Conservation (phyloP, 2,113 vertebrate genomes). For the Alligator mississippiensis region DNA sequence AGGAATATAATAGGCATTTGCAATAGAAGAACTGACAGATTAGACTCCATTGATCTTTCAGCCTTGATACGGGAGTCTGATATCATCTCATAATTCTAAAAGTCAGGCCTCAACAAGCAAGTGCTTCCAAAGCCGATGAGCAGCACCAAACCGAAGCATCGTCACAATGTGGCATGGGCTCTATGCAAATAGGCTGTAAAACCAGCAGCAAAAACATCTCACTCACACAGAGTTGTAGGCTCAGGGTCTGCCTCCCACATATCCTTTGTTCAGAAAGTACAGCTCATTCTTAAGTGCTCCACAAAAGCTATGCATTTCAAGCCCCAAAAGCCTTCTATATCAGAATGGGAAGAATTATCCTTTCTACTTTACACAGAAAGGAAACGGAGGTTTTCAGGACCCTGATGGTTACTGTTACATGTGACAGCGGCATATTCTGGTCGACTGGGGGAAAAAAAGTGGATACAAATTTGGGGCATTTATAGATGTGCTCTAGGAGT, state of each 20-base stretch:
- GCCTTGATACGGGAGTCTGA: accelerated
- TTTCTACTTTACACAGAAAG: background rate
- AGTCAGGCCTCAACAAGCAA: background rate
- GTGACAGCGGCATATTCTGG: background rate
- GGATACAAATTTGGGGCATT: no score
- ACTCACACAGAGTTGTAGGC: background rate
- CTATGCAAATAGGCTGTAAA: background rate
- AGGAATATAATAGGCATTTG: background rate
- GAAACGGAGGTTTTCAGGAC: background rate
- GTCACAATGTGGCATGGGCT: background rate
- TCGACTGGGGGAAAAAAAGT: background rate
- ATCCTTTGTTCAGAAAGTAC: background rate
- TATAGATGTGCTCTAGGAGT: no score
- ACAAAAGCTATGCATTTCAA: background rate
- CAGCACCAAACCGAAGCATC: background rate
- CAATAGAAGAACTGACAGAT: background rate
- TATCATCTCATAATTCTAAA: accelerated
- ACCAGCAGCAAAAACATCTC: background rate
- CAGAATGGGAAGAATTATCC: background rate
- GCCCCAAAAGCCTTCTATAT: background rate
- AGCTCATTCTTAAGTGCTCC: background rate
- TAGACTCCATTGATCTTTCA: background rate
- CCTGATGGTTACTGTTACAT: background rate
- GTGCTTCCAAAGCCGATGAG: accelerated
- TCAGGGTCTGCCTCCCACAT: background rate